Evolutionary conservation across 2,888 invertebrate species (phyloP), one percentile per base, ranked within the genome.

Genomic region (Heliconius ethilla): DNA sequence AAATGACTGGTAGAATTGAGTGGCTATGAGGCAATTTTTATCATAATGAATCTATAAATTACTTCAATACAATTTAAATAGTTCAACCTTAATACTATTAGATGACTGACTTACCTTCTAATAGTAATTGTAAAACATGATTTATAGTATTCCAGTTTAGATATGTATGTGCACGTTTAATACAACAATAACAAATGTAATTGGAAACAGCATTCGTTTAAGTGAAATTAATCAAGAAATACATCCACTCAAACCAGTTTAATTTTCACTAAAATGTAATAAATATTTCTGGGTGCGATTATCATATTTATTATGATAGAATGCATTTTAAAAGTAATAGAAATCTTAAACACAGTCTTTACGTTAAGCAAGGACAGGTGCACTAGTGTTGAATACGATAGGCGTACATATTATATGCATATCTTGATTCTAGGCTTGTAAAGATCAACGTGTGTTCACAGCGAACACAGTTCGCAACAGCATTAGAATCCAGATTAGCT

Each of bases 401-500:
- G 81, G 81, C 79, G 63, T 62, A 18, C 74, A 74, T 45, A 62
- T 37, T 29, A 59, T 59, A 82, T 15, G 70, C 65, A 51, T 76
- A 76, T 84, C 83, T 84, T 85, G 86, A 82, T 84, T 85, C 82
- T 83, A 82, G 84, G 84, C 85, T 81, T 83, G 82, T 82, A 84
- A 86, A 85, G 86, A 86, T 83, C 82, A 82, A 81, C 81, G 84
- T 83, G 83, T 70, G 55, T 33, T 59, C 55, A 73, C 62, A 77
- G 62, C 72, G 45, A 51, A 33, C 70, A 37, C 62, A 63, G 55
- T 84, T 84, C 82, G 84, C 85, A 87, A 92, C 92, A 88, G 89
- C 88, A 85, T 89, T 90, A 91, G 93, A 92, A 92, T 93, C 88
- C 87, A 89, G 89, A 93, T 92, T 91, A 91, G 89, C 86, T 83